These are phyloP conservation scores for Drosophila subsilvestris DNA, from an alignment of 2,888 invertebrate genomes.

Conservation along the genomic window DNA sequence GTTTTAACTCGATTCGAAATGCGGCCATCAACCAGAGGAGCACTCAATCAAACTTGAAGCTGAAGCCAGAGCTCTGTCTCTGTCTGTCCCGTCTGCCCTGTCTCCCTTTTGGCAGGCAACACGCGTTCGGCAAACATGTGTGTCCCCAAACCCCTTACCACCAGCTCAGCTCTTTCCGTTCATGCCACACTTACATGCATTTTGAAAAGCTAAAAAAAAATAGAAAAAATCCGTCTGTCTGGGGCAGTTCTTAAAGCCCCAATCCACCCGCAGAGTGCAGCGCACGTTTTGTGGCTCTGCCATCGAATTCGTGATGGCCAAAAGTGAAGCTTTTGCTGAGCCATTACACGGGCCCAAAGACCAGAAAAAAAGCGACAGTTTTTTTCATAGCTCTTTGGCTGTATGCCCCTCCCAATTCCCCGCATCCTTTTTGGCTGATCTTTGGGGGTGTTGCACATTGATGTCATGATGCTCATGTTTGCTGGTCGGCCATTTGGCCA, in stretches of 20 bases:
- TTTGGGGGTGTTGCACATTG: conserved; percentile 31
- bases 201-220: conserved; percentile 18
- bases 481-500: conserved; percentile 35
- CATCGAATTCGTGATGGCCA: conserved; percentile 65
- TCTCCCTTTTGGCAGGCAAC: conserved; percentile 48
- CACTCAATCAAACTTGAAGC: conserved; percentile 73
- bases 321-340: conserved; percentile 67
- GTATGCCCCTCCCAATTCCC: neutral
- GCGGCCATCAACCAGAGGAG: conserved; percentile 65
- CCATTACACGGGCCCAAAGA: conserved; percentile 54
- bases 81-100: neutral
- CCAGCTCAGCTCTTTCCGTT: conserved; percentile 19
- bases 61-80: conserved; percentile 34
- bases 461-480: conserved; percentile 17
- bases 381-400: neutral
- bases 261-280: conserved; percentile 30
- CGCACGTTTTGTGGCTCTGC: conserved; percentile 67
- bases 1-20: conserved; percentile 74
- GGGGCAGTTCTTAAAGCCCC: conserved; percentile 53
- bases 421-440: conserved; percentile 23
- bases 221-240: neutral
- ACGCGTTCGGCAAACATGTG: conserved; percentile 64
- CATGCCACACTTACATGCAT: conserved; percentile 45
- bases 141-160: neutral
- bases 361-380: conserved; percentile 35